Conservation (phyloP, 2,888 invertebrate species). For the Acanthosepion pharaonis region DNA sequence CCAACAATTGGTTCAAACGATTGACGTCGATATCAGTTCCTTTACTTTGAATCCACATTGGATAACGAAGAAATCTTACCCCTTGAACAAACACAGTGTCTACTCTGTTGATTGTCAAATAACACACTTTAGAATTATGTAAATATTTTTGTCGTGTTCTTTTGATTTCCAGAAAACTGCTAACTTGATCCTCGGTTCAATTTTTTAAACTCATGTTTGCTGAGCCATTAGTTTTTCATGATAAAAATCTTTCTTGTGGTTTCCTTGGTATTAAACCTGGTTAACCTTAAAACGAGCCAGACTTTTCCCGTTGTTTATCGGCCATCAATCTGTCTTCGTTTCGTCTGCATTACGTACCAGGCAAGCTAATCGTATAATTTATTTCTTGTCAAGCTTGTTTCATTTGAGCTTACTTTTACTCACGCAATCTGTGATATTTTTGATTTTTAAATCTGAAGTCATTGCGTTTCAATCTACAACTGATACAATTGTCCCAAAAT, state of each 20-base stretch:
- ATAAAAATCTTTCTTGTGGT: background rate
- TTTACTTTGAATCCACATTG: background rate
- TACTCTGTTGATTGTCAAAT: background rate
- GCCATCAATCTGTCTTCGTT: background rate
- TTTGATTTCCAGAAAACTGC: background rate
- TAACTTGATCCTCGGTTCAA: background rate
- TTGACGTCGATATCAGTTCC: background rate
- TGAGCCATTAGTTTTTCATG: conserved; percentile 9
- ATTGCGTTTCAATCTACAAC: background rate
- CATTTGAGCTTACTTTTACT: background rate
- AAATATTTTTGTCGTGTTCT: background rate
- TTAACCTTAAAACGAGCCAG: background rate
- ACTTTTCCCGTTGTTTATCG: background rate
- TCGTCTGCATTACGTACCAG: background rate
- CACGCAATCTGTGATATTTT: background rate
- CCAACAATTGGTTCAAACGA: conserved; percentile 4
- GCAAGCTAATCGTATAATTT: background rate
- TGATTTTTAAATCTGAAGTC: background rate
- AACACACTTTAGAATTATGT: background rate
- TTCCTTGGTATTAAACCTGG: background rate
- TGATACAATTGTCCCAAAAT: background rate
- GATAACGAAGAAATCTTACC: background rate
- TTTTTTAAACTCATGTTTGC: conserved; percentile 20
- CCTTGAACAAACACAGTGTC: background rate
- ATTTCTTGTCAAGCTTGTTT: background rate